Evolutionary conservation across 1,140 invertebrate species (phyloP).

Genomic region (Anoplolepis gracilipes): DNA sequence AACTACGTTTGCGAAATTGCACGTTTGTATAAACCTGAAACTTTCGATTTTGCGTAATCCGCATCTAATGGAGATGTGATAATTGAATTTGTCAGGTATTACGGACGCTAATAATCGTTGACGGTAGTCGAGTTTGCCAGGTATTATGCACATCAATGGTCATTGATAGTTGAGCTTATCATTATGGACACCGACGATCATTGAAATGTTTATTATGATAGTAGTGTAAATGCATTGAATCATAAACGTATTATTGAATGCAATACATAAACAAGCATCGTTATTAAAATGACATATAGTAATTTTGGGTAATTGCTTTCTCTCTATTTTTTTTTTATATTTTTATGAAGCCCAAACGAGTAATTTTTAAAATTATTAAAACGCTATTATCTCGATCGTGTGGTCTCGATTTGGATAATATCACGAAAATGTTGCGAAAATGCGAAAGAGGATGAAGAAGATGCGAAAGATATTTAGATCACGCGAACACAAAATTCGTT

Average conservation of each 20-base stretch:
- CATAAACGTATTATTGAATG: neutral
- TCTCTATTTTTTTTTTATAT: neutral
- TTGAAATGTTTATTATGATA: conserved; percentile 44
- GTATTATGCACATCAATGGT: conserved; percentile 41
- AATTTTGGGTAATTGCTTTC: neutral
- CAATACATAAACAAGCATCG: neutral
- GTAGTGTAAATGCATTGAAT: neutral
- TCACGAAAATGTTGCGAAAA: neutral
- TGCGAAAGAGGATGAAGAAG: neutral
- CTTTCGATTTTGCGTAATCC: conserved; percentile 8
- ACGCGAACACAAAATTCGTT: neutral
- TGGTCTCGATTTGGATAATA: too few relatives aligned
- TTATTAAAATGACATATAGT: neutral
- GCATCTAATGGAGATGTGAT: conserved; percentile 16
- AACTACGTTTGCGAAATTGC: neutral
- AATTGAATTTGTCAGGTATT: conserved; percentile 37
- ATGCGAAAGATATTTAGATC: neutral
- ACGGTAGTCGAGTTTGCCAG: conserved; percentile 6
- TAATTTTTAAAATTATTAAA: neutral
- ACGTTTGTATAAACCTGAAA: conserved; percentile 1
- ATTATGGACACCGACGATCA: conserved; percentile 19
- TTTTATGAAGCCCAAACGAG: neutral
- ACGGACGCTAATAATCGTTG: conserved; percentile 17
- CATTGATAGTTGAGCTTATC: conserved; percentile 44
- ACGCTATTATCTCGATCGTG: neutral